phyloP scores from a whole-genome alignment of 2,797 vertebrate genomes.

The Natrix natrix region DNA sequence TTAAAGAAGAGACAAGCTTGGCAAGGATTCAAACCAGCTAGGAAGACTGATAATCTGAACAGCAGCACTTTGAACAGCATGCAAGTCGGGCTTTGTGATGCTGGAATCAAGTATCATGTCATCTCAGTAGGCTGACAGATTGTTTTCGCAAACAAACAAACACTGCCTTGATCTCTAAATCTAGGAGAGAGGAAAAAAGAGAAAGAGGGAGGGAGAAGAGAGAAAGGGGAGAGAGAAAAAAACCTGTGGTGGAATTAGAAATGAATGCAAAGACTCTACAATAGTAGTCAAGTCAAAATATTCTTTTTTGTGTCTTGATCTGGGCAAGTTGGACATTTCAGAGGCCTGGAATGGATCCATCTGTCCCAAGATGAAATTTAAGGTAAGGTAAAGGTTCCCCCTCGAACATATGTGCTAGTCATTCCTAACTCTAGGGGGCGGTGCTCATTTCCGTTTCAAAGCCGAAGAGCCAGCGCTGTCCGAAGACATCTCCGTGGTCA shows the following conservation, averaged over 20 bases:
- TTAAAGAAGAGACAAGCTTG: not conserved
- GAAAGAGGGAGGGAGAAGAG: not conserved
- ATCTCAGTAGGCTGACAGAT: slow-evolving; percentile 40
- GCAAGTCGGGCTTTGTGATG: slow-evolving; percentile 32
- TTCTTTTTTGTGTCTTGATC: too few species aligned
- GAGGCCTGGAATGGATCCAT: not conserved
- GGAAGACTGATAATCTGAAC: not conserved
- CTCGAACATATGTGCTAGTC: too few species aligned
- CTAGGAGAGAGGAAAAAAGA: slow-evolving; percentile 18
- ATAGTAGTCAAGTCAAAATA: not conserved
- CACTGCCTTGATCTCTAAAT: slow-evolving; percentile 29
- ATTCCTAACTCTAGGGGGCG: too few species aligned
- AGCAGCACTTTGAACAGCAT: not conserved
- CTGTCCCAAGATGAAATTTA: not conserved
- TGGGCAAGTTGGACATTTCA: not conserved
- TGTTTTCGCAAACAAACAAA: slow-evolving; percentile 29
- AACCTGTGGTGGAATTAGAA: slow-evolving; percentile 21
- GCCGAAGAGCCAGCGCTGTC: too few species aligned
- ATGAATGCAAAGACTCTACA: not conserved
- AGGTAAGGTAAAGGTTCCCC: not conserved
- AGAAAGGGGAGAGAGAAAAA: not conserved
- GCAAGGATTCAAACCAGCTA: not conserved
- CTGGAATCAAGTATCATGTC: not conserved
- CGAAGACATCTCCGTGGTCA: too few species aligned
- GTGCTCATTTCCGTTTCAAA: too few species aligned